A percentile compares a stretch with the other conserved stretches of the same genome.
phyloP scores from a whole-genome alignment of 2,797 vertebrate species.

The Acanthurus lineatus region DNA sequence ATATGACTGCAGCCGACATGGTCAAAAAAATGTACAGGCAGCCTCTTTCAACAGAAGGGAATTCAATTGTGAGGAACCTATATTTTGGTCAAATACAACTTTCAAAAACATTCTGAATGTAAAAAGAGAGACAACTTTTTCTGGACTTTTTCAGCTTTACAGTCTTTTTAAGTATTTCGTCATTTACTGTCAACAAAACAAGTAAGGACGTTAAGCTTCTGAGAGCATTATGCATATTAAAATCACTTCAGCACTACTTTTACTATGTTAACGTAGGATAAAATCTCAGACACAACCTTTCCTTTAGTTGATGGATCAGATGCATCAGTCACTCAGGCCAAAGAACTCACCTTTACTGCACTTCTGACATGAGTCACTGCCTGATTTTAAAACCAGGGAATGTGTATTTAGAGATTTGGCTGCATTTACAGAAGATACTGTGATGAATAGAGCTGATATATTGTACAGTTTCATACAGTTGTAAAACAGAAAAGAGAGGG shows the following conservation, averaged over 20 bases:
- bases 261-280: slow-evolving; percentile 45
- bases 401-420: slow-evolving; percentile 35
- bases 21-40: slow-evolving; percentile 57
- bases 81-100: slow-evolving; percentile 54
- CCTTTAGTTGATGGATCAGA: slow-evolving; percentile 34
- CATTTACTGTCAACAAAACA: slow-evolving; percentile 29
- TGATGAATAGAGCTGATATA: slow-evolving; percentile 39
- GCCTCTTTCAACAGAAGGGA: slow-evolving; percentile 71
- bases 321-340: slow-evolving; percentile 65
- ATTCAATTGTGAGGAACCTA: slow-evolving; percentile 50
- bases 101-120: slow-evolving; percentile 51
- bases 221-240: slow-evolving; percentile 55
- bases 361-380: slow-evolving; percentile 42
- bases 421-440: slow-evolving; percentile 48
- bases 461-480: slow-evolving; percentile 3
- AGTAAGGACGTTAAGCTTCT: slow-evolving; percentile 36
- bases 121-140: slow-evolving; percentile 33
- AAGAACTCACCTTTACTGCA: slow-evolving; percentile 66
- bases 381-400: slow-evolving; percentile 45
- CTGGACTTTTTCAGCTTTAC: slow-evolving; percentile 65
- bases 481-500: slow-evolving; percentile 23
- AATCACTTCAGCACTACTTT: slow-evolving; percentile 65
- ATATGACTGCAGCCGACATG: slow-evolving; percentile 62
- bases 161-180: slow-evolving; percentile 45
- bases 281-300: slow-evolving; percentile 22